Evolutionary conservation across 64 coral and sea anemone genomes (phyloP), one percentile per base, ranked within the genome.

Genomic region (Dendronephthya gigantea): DNA sequence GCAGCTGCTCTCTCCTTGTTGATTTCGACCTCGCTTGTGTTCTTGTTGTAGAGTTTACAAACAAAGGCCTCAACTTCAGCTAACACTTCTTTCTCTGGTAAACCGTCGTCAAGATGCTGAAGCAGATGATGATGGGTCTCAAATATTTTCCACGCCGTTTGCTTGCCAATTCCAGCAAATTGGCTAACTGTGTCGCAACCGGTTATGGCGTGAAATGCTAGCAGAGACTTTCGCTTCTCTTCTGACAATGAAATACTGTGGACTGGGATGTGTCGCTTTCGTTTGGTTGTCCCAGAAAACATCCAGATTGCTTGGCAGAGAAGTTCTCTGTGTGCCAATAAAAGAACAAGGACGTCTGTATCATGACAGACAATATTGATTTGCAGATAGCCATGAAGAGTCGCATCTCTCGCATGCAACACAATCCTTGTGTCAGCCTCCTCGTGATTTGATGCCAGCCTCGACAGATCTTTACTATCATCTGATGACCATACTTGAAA

Each of bases 181-280:
- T 37, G 37, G 41, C 86, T 88, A 28, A 72, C 52, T 13, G 86
- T 88, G 34, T 88, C 86, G 23, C 70, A 88, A 9, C 86, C 72
- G 13, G 86, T 88, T 0, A 82, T 82, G 17, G 84, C 84, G 72
- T 87, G 89, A 43, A 86, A 90, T 22, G 89, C 83, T 4, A 90
- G 82, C 35, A 90, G 56, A 4, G 88, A 90, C 38, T 75, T 85
- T 34, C 89, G 32, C n/a, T 68, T 85, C 43, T 90, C 89, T 22
- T 86, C 89, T 1, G 69, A 51, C 1, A 90, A 0, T 4, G 17
- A 10, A 75, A 90, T 86, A 39, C 47, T 35, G 36, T 90, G 89
- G 12, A 86, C 48, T 86, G 84, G 83, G 19, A 86, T 86, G 48
- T 86, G 68, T 35, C 25, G 8, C 72, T n/a, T 91, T 49, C 27